These are phyloP conservation scores for Ageneiosus marmoratus DNA, from an alignment of 2,113 vertebrate genomes.

Conservation along the genomic window DNA sequence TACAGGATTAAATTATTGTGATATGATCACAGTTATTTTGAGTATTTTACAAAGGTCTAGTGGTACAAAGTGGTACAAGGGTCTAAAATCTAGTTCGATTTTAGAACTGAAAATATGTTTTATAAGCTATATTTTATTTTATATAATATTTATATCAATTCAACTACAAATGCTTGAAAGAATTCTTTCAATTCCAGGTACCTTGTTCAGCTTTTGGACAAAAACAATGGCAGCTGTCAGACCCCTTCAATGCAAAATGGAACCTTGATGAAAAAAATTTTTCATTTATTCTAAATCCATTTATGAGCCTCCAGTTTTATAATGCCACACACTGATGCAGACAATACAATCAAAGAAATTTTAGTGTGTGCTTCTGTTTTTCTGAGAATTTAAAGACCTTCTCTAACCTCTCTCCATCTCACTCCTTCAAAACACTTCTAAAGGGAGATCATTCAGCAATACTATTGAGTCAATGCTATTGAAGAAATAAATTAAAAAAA, in stretches of 20 bases:
- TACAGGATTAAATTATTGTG: background rate
- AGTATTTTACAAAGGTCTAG: background rate
- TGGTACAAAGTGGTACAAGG: too few species aligned
- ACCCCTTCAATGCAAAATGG: background rate
- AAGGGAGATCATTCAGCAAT: background rate
- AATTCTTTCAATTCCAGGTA: background rate
- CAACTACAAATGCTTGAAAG: background rate
- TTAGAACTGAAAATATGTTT: background rate
- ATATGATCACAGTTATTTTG: background rate
- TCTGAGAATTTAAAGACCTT: background rate
- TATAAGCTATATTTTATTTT: background rate
- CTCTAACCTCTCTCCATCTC: slow-evolving; percentile 5
- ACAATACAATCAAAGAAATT: background rate
- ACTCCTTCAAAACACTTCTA: background rate
- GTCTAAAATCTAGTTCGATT: background rate
- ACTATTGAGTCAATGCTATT: background rate
- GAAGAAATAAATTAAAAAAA: slow-evolving; percentile 23
- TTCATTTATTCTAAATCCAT: background rate
- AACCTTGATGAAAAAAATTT: background rate
- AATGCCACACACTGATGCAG: background rate
- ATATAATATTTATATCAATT: background rate
- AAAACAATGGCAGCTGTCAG: background rate
- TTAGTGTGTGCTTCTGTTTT: background rate
- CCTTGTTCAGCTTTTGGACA: background rate
- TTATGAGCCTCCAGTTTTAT: background rate